Evolutionary conservation across 2,113 vertebrate species (phyloP), one percentile per base, ranked within the genome.

Genomic region (Pao palembangensis): DNA sequence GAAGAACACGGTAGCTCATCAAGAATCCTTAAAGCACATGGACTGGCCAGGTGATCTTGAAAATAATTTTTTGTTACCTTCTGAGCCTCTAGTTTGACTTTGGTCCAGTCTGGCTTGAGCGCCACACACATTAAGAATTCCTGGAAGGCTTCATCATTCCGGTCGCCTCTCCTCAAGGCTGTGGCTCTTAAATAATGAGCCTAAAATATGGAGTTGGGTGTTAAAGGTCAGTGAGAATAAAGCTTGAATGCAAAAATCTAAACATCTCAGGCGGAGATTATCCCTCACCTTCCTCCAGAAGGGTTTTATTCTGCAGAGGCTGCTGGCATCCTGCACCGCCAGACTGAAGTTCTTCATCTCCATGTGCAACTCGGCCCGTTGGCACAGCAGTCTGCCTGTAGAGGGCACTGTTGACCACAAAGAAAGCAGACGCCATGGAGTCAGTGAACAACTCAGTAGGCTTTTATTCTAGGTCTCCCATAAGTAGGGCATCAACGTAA

Each of bases 111-210:
- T 10, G 94, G 95, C 79, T 95, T 95, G 64, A 98, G 87, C 41
- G 94, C 93, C 80, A 94, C 87, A 84, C 94, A 98, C 56, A 91
- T 74, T 18, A 98, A 87, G 84, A 94, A 95, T 51, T 96, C 94
- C 86, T 94, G 93, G 74, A 96, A 78, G 15, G 93, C 93, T 80
- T 96, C 95, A 49, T 94, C 93, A 1, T 83, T 92, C 52, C 90
- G 92, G 62, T 90, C 91, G 42, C 92, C 88, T 74, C 87, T 89
- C 71, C 87, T 93, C 71, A 98, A 89, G 46, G 93, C 92, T 43
- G 89, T 88, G 52, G 93, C 94, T 89, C 93, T 95, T 58, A 94
- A 78, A 80, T 84, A 92, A 90, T 93, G 94, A 53, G 93, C 94
- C 95, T 96, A 73, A 60, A 69, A 51, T 20, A 0, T 2, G 1